Evolutionary conservation across 1,140 invertebrate species (phyloP), one percentile per base, ranked within the genome.

Genomic region (Oryctes rhinoceros): DNA sequence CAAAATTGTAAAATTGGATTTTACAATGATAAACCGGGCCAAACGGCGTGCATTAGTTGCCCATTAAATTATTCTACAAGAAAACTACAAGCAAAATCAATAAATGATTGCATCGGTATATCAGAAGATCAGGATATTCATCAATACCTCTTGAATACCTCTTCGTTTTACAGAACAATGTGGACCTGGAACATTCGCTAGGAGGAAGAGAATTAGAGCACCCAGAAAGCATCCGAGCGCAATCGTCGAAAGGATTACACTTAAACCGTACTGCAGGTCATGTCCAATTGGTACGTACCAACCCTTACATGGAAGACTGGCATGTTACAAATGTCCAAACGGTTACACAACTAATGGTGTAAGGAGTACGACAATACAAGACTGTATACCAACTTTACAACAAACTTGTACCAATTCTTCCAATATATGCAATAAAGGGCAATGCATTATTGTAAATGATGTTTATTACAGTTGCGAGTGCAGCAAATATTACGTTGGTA

Each of bases 271-370:
- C 37, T 94, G 93, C 83, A 88, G 88, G 74, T 90, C 90, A 0
- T 94, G 93, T 84, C 86, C 87, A 3, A 82, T 90, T 48, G 92
- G 92, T 0, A 89, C 86, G 75, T 94, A 92, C 83, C 93, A 94
- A 84, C 85, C 90, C 2, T 81, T 89, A 11, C 91, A 91, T 82
- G 91, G 92, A 13, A 88, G 91, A 84, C 86, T 81, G 1, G 81
- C 84, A 18, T 94, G 93, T 84, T 76, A 88, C 3, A 74, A 84
- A 2, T 94, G 93, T 88, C 91, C 92, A 0, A 79, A 82, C 3
- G 89, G 88, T 35, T 89, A 86, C n/a, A 92, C 91, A 9, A 93
- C 93, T 0, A 79, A 84, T 81, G 81, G 85, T 85, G 80, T 85
- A 65, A 91, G 90, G 0, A 86, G 90, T 1, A 86, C 84, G 3